A percentile compares a stretch with the other conserved stretches of the same genome.
Evolutionary conservation across 2,888 invertebrate genomes (phyloP).

Genomic region (Yponomeuta cagnagella): DNA sequence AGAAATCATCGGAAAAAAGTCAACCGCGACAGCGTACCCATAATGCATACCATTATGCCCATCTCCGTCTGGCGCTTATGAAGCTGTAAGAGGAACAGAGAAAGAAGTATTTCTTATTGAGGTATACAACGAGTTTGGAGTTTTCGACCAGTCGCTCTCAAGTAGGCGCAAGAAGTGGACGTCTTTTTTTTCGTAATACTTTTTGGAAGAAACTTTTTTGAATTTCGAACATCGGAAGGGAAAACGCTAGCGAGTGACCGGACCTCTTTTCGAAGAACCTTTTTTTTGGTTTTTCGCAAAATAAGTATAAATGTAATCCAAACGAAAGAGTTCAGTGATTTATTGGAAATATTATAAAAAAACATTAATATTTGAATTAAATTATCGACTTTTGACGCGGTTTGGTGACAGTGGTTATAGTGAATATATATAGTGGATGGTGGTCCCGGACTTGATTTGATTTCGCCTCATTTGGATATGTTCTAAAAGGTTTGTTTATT

Average conservation of each 20-base stretch:
- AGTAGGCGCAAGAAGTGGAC: constrained; percentile 24
- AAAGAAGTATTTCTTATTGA: constrained; percentile 46
- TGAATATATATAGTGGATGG: constrained; percentile 4
- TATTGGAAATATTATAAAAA: not conserved
- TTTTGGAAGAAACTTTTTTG: not conserved
- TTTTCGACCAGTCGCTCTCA: constrained; percentile 38
- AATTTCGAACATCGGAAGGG: not conserved
- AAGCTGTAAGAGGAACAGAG: constrained; percentile 26
- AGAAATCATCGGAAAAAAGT: constrained; percentile 66
- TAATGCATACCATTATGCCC: constrained; percentile 66
- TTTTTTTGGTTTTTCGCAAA: not conserved
- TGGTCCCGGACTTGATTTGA: constrained; percentile 1
- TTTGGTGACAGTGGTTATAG: constrained; percentile 10
- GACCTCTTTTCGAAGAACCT: not conserved
- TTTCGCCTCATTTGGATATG: constrained; percentile 6
- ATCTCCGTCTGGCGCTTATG: constrained; percentile 32
- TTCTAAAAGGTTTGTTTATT: constrained; percentile 9
- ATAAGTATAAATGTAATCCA: not conserved
- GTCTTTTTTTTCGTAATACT: constrained; percentile 20
- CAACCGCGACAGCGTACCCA: constrained; percentile 45
- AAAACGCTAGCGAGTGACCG: not conserved
- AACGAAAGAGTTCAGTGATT: not conserved
- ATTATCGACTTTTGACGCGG: not conserved
- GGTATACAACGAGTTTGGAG: constrained; percentile 30
- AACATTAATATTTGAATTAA: not conserved